Evolutionary conservation across 2,113 vertebrate genomes (phyloP).

Genomic region (Lipotes vexillifer): DNA sequence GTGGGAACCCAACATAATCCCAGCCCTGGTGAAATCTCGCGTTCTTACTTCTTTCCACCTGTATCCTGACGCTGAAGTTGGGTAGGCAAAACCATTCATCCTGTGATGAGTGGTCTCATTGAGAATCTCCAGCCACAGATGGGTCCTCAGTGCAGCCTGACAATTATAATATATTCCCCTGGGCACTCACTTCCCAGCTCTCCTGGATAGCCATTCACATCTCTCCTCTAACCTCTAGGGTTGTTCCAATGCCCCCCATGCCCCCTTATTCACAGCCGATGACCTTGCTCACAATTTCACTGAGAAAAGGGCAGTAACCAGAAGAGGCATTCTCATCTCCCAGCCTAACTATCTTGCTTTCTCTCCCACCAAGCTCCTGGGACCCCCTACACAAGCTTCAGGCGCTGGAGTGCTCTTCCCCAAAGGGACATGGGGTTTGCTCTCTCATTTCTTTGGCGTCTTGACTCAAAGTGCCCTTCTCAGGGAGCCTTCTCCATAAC

Average conservation of each 20-base stretch:
- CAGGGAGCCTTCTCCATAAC: neutral
- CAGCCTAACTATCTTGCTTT: neutral
- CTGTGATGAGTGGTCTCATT: neutral
- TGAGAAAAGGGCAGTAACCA: neutral
- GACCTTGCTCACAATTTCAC: neutral
- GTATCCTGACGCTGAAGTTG: neutral
- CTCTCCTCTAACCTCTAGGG: neutral
- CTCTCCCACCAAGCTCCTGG: neutral
- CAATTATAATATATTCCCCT: neutral
- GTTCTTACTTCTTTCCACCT: neutral
- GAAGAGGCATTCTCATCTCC: neutral
- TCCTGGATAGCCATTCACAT: accelerated
- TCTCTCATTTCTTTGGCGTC: neutral
- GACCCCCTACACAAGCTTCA: neutral
- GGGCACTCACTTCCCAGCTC: neutral
- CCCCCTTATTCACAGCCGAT: neutral
- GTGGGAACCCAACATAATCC: neutral
- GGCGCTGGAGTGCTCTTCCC: neutral
- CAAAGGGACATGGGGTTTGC: accelerated
- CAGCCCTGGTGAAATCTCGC: neutral
- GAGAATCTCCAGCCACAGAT: neutral
- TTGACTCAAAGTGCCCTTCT: neutral
- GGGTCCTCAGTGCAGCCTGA: neutral
- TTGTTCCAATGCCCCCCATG: accelerated
- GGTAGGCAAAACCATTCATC: neutral